Percentiles rank a stretch among this genome's conserved stretches.
Evolutionary conservation across 2,797 vertebrate genomes (phyloP).

Genomic region (Fratercula arctica): DNA sequence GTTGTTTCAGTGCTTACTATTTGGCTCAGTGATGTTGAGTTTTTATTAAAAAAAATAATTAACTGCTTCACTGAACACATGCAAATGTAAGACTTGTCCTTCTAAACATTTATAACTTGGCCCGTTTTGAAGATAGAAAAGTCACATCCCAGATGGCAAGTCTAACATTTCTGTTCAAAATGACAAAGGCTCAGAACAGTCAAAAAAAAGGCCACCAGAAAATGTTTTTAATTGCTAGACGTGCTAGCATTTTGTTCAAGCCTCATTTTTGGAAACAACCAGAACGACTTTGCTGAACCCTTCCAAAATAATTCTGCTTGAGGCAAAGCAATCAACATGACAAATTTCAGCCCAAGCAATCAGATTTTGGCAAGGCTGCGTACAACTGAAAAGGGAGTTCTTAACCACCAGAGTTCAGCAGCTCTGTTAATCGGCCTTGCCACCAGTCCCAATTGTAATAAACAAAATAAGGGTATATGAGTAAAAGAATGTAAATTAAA

Average conservation of each 20-base stretch:
- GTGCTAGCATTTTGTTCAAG: constrained; percentile 1
- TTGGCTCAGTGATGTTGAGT: neutral
- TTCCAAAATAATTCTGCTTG: constrained; percentile 34
- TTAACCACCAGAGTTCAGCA: constrained; percentile 14
- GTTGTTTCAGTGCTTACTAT: neutral
- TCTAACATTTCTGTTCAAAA: constrained; percentile 20
- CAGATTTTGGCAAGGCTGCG: constrained; percentile 35
- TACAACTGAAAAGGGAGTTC: constrained; percentile 2
- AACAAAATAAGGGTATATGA: neutral
- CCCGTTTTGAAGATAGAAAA: neutral
- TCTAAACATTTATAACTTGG: constrained; percentile 10
- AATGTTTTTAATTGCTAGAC: constrained; percentile 32
- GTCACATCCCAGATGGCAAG: constrained; percentile 31
- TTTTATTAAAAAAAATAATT: neutral
- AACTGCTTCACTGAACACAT: constrained; percentile 2
- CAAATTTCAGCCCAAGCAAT: constrained; percentile 30
- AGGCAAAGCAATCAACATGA: constrained; percentile 32
- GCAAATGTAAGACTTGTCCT: neutral
- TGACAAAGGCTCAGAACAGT: neutral
- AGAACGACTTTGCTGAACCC: constrained; percentile 45
- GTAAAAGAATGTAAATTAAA: neutral
- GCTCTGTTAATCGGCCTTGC: neutral
- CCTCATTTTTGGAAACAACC: constrained; percentile 1
- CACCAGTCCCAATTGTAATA: neutral
- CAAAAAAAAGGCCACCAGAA: constrained; percentile 12